phyloP scores from a whole-genome alignment of 2,797 vertebrate species.

The Vespertilio murinus region DNA sequence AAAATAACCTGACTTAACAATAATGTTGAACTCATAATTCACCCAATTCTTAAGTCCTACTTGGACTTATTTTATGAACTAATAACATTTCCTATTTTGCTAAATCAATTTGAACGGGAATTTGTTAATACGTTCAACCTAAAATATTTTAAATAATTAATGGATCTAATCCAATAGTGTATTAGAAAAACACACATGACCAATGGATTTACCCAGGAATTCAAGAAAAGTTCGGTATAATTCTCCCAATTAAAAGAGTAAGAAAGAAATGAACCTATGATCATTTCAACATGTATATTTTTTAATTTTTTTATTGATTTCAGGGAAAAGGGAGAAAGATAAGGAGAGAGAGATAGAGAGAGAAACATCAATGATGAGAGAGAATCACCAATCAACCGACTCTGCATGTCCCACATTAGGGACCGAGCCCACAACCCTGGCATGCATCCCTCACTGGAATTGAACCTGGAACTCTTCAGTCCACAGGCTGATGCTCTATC shows the following conservation, averaged over 20 bases:
- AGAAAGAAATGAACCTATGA: not conserved
- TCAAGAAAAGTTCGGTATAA: not conserved
- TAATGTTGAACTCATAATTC: not conserved
- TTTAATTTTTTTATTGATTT: too few species aligned
- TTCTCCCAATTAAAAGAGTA: not conserved
- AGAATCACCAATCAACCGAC: too few species aligned
- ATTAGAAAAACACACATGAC: not conserved
- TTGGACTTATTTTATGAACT: not conserved
- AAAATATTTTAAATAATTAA: constrained; percentile 12
- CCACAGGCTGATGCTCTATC: too few species aligned
- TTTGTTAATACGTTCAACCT: not conserved
- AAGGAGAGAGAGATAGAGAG: too few species aligned
- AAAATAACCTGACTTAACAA: not conserved
- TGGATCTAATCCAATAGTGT: not conserved
- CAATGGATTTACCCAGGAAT: not conserved
- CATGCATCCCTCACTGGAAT: too few species aligned
- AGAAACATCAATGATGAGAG: too few species aligned
- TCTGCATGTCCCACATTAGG: too few species aligned
- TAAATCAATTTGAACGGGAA: not conserved
- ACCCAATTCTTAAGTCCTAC: not conserved
- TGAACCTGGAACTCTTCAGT: too few species aligned
- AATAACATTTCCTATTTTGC: not conserved
- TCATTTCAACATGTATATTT: not conserved
- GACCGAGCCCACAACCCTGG: too few species aligned
- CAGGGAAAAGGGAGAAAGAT: too few species aligned